Base-by-base conservation (phyloP, 1,140 invertebrate genomes). In the Acromyrmex heyeri region DNA sequence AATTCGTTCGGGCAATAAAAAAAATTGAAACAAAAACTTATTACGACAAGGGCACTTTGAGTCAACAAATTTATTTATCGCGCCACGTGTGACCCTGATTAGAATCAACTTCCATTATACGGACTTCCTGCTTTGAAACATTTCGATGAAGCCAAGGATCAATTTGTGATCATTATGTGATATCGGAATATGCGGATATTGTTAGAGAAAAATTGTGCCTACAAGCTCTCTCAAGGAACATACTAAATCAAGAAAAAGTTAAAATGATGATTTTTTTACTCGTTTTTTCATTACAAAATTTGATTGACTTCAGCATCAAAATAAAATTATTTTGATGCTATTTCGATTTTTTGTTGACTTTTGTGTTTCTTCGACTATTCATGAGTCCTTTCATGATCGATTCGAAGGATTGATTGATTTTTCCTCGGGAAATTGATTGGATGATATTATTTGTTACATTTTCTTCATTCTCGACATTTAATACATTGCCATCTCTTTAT, bases 61-160 rank as follows among this genome's bases (percentile, higher is more conserved):
- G 34, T 38, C n/a, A 59, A 27, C 12, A 38, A 10, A 38, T 38
- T 3, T 24, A 34, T 21, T 50, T 65, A 65, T 65, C 16, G 44
- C 6, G 12, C 1, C 5, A 81, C 14, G 12, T 3, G 10, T 59
- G 53, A 72, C 67, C 34, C 27, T 7, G 30, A 59, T 72, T 59
- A 48, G 34, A 44, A 59, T 4, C 27, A 72, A 61, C 7, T 48
- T 3, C 14, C 69, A n/a, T 69, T 69, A 53, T 34, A n/a, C 12
- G 24, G 2, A 82, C n/a, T 72, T 82, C 67, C 78, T 82, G 78
- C 24, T 48, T 72, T 30, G 6, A 70, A 67, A 38, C n/a, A 12
- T 5, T 38, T 59, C 34, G 55, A 48, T 21, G 16, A 59, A 53
- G 78, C 59, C 65, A 82, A 82, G 53, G 34, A 59, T 48, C 38